Evolutionary conservation across 2,888 invertebrate species (phyloP).

Genomic region (Arctia plantaginis): DNA sequence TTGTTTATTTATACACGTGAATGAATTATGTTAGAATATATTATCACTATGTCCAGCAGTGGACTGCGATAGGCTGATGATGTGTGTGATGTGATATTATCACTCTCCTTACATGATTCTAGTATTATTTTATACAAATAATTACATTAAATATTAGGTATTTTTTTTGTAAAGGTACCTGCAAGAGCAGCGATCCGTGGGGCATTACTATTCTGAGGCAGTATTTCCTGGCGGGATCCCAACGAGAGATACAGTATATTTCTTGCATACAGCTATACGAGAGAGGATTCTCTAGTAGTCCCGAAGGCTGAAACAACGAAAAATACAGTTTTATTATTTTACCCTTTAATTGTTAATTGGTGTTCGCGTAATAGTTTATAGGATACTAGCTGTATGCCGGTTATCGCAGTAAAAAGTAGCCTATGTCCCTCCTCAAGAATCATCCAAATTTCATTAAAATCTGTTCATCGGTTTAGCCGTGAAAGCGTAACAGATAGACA

Average conservation of each 20-base stretch:
- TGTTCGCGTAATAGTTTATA: neutral
- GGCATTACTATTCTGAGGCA: conserved; percentile 92
- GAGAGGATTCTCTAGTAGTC: conserved; percentile 89
- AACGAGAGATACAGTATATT: conserved; percentile 91
- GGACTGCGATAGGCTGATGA: too few species aligned
- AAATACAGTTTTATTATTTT: neutral
- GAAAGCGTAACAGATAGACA: neutral
- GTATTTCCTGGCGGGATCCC: conserved; percentile 93
- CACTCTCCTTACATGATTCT: neutral
- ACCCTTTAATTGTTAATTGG: neutral
- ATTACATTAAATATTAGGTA: conserved; percentile 3
- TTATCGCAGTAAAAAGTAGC: neutral
- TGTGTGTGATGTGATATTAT: too few species aligned
- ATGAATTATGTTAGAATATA: too few species aligned
- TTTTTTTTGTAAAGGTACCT: conserved; percentile 75
- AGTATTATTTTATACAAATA: neutral
- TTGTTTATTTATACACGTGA: neutral
- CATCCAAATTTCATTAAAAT: neutral
- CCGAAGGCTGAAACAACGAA: conserved; percentile 85
- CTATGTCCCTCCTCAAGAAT: neutral
- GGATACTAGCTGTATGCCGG: neutral
- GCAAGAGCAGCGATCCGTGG: conserved; percentile 90
- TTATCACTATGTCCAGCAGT: too few species aligned
- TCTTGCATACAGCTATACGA: conserved; percentile 92
- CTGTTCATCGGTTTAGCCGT: neutral